Evolutionary conservation across 2,888 invertebrate species (phyloP).

Genomic region (Clepsis dumicolana): DNA sequence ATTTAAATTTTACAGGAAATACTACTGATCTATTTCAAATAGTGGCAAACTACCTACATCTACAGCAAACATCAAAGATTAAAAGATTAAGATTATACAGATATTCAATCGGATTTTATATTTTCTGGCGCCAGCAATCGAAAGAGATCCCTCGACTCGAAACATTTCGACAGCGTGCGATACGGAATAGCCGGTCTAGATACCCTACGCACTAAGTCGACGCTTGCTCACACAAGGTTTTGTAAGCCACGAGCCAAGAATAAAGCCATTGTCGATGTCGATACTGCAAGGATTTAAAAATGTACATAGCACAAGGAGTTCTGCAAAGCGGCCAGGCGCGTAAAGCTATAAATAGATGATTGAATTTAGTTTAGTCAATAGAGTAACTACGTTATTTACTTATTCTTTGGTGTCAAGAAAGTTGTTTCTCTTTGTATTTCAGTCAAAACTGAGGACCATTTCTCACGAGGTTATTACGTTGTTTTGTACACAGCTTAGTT

Average conservation of each 20-base stretch:
- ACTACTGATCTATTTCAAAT: no score
- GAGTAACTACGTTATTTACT: no score
- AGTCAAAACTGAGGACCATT: no score
- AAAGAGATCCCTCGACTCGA: background rate
- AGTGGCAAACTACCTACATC: no score
- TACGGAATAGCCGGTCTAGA: constrained; percentile 11
- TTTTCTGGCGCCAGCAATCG: background rate
- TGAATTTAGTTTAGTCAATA: constrained; percentile 9
- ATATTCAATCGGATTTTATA: no score
- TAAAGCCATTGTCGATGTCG: constrained; percentile 38
- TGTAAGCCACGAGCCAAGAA: constrained; percentile 42
- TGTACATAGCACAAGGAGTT: constrained; percentile 17
- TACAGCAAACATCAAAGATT: no score
- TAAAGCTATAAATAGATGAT: background rate
- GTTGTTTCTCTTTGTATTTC: no score
- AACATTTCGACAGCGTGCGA: background rate
- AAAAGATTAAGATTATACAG: no score
- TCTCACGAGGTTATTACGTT: no score
- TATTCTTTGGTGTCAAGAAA: no score
- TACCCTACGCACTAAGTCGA: constrained; percentile 28
- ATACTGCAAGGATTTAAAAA: constrained; percentile 35
- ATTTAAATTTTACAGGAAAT: no score
- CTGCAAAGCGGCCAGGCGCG: background rate
- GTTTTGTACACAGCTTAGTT: no score
- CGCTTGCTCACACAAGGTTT: constrained; percentile 41